These are phyloP conservation scores for Agriopis aurantiaria DNA, from an alignment of 2,888 invertebrate genomes.

Conservation along the genomic window DNA sequence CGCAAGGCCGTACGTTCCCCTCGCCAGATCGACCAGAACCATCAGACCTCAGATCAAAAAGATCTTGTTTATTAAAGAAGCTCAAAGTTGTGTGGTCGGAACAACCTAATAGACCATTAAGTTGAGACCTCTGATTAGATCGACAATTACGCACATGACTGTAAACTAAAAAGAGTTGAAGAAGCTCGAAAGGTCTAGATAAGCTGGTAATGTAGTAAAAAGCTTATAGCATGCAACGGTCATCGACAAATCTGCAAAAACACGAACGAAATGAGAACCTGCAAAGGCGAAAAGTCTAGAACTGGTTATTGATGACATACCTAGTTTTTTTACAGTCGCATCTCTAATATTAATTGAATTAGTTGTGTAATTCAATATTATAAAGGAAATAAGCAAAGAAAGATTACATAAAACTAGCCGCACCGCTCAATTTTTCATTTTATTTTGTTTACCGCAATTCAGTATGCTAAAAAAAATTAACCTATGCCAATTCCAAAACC, in stretches of 20 bases:
- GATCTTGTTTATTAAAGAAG: neutral
- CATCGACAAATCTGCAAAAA: constrained; percentile 35
- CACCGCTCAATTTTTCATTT: no score
- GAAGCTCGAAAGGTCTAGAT: constrained; percentile 22
- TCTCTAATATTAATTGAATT: neutral
- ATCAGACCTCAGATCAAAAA: constrained; percentile 10
- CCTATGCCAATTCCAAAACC: no score
- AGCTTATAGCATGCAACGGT: constrained; percentile 42
- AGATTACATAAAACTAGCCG: no score
- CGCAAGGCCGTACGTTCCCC: constrained; percentile 67
- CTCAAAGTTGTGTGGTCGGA: constrained; percentile 22
- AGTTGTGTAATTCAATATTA: no score
- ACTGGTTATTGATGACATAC: constrained; percentile 8
- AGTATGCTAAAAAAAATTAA: no score
- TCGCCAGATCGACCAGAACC: constrained; percentile 41
- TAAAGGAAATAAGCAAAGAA: no score
- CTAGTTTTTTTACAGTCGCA: constrained; percentile 2
- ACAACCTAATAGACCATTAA: constrained; percentile 30
- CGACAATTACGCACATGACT: constrained; percentile 14
- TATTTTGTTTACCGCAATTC: no score
- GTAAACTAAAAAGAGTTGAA: constrained; percentile 11
- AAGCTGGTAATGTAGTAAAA: constrained; percentile 33
- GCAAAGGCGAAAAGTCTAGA: constrained; percentile 10
- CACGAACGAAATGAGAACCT: constrained; percentile 8
- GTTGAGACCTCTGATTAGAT: constrained; percentile 37